Conservation (phyloP, 2,888 invertebrate genomes). For the Cryptocheilus praepositus region DNA sequence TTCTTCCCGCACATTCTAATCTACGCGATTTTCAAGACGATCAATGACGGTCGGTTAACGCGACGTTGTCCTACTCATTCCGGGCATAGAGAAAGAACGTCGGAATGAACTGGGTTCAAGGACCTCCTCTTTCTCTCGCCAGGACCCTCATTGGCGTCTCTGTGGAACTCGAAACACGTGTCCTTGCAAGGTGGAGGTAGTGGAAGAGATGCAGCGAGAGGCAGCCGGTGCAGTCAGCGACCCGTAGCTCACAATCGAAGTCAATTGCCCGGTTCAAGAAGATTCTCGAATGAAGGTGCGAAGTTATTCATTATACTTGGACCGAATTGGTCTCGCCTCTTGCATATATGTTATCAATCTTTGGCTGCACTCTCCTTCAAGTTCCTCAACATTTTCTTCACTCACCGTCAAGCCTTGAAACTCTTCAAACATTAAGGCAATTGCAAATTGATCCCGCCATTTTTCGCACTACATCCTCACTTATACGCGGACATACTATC, state of each 20-base stretch:
- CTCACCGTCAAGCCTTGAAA: too few relatives aligned
- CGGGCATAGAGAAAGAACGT: slow-evolving; percentile 23
- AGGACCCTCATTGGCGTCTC: slow-evolving; percentile 15
- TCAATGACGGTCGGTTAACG: slow-evolving; percentile 8
- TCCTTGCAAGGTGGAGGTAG: slow-evolving; percentile 66
- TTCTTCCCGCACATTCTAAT: too few relatives aligned
- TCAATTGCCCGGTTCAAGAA: neutral
- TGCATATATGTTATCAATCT: too few relatives aligned
- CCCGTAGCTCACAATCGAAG: slow-evolving; percentile 10
- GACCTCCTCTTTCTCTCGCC: slow-evolving; percentile 15
- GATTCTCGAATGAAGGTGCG: slow-evolving; percentile 1
- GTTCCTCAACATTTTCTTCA: neutral
- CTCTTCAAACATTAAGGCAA: too few relatives aligned
- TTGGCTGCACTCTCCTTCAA: neutral
- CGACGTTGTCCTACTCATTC: slow-evolving; percentile 24
- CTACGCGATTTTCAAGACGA: too few relatives aligned
- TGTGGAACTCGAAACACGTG: slow-evolving; percentile 54
- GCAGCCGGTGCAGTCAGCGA: slow-evolving; percentile 14
- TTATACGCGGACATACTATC: too few relatives aligned
- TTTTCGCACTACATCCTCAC: too few relatives aligned
- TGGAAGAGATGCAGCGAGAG: slow-evolving; percentile 20
- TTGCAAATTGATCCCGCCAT: too few relatives aligned
- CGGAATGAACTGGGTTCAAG: slow-evolving; percentile 22
- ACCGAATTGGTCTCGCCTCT: too few relatives aligned
- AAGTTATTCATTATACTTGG: neutral